Conservation (phyloP, 2,113 vertebrate species). For the Callipepla squamata region DNA sequence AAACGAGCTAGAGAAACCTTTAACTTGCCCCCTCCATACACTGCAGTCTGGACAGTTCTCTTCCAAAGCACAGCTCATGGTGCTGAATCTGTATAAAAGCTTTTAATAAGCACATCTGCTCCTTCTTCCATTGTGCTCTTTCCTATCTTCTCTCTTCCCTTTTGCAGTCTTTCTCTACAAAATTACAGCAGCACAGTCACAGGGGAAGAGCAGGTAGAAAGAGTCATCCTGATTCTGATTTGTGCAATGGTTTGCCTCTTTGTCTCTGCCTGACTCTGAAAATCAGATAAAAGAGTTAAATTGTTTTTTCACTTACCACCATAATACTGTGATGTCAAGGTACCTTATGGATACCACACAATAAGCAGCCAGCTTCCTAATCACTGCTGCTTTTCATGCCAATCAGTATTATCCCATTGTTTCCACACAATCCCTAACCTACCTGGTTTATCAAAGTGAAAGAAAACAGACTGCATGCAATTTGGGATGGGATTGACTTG, state of each 20-base stretch:
- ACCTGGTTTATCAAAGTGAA: conserved; percentile 43
- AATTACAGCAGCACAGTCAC: not conserved
- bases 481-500: not conserved
- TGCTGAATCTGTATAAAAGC: not conserved
- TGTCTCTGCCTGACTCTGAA: not conserved
- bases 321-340: not conserved
- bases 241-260: not conserved
- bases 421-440: conserved; percentile 13
- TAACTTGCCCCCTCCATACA: not conserved
- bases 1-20: not conserved
- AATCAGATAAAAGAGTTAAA: conserved; percentile 44
- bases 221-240: not conserved
- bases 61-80: not conserved
- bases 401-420: conserved; percentile 60
- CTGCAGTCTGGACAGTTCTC: not conserved
- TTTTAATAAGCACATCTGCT: not conserved
- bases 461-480: conserved; percentile 5
- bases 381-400: conserved; percentile 32
- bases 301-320: not conserved
- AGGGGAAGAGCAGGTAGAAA: not conserved
- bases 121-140: not conserved
- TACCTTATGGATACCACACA: not conserved
- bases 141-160: not conserved
- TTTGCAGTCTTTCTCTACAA: not conserved
- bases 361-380: not conserved